These are phyloP conservation scores for Indicator maculatus DNA, from an alignment of 2,113 vertebrate species.

Conservation along the genomic window DNA sequence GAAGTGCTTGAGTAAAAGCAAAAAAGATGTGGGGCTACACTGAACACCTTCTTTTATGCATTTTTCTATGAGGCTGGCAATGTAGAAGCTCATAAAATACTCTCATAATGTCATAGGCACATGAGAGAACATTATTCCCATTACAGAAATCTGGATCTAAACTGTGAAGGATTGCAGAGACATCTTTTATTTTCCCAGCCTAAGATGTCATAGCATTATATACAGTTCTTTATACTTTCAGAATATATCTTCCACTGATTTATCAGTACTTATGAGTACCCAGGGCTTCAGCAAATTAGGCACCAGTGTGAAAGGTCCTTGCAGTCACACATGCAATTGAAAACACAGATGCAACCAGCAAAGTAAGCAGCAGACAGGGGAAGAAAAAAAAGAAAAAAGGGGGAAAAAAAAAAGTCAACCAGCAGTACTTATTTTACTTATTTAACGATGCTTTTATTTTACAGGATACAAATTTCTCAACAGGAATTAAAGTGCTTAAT, in stretches of 20 bases:
- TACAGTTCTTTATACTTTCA: background rate
- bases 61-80: accelerated
- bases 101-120: accelerated
- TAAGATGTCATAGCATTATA: background rate
- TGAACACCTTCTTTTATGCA: background rate
- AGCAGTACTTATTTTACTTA: slow-evolving; percentile 55
- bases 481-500: slow-evolving; percentile 83
- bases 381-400: background rate
- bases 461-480: slow-evolving; percentile 81
- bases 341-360: background rate
- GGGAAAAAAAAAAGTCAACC: background rate
- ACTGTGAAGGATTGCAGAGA: background rate
- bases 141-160: background rate
- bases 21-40: accelerated
- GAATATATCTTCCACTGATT: background rate
- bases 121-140: background rate
- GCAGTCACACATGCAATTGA: background rate
- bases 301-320: background rate
- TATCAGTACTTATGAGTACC: background rate
- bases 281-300: background rate
- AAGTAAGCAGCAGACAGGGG: background rate
- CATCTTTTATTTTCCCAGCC: background rate
- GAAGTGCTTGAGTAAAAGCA: background rate
- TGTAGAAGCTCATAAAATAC: background rate
- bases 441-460: slow-evolving; percentile 80